A percentile compares a stretch with the other conserved stretches of the same genome.
These are phyloP conservation scores for Trichomalopsis sarcophagae DNA, from an alignment of 1,140 invertebrate species.

Conservation along the genomic window DNA sequence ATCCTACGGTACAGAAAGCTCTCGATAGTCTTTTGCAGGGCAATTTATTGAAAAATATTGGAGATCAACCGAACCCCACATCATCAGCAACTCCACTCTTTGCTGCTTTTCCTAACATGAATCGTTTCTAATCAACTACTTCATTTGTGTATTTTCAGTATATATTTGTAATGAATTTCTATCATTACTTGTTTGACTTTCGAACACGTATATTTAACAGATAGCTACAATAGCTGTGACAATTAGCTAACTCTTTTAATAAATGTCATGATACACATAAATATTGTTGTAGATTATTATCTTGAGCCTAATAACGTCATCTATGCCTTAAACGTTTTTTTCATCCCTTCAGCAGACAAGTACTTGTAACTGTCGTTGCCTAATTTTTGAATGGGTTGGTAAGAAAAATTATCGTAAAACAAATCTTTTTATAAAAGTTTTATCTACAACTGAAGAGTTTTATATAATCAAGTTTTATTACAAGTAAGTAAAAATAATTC, in stretches of 20 bases:
- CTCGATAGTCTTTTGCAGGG: constrained; percentile 83
- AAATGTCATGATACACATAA: constrained; percentile 45
- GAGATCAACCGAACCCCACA: constrained; percentile 62
- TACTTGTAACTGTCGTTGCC: not conserved
- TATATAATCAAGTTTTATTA: not conserved
- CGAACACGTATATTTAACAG: constrained; percentile 46
- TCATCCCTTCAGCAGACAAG: not conserved
- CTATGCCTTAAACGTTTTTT: not conserved
- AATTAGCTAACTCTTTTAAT: constrained; percentile 51
- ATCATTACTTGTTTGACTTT: constrained; percentile 42
- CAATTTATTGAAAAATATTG: constrained; percentile 77
- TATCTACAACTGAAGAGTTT: not conserved
- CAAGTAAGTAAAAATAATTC: constrained; percentile 41
- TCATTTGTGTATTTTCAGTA: constrained; percentile 33
- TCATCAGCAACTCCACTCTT: constrained; percentile 66
- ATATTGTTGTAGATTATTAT: not conserved
- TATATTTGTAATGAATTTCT: constrained; percentile 43
- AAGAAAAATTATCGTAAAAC: not conserved
- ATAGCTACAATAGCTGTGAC: constrained; percentile 48
- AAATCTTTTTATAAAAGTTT: not conserved
- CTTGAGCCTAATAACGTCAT: not conserved
- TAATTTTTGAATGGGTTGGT: not conserved
- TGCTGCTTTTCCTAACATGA: constrained; percentile 72
- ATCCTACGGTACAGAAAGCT: constrained; percentile 85
- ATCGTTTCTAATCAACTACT: constrained; percentile 65